These are phyloP conservation scores for Salmo trutta DNA, from an alignment of 2,797 vertebrate genomes.

Conservation along the genomic window DNA sequence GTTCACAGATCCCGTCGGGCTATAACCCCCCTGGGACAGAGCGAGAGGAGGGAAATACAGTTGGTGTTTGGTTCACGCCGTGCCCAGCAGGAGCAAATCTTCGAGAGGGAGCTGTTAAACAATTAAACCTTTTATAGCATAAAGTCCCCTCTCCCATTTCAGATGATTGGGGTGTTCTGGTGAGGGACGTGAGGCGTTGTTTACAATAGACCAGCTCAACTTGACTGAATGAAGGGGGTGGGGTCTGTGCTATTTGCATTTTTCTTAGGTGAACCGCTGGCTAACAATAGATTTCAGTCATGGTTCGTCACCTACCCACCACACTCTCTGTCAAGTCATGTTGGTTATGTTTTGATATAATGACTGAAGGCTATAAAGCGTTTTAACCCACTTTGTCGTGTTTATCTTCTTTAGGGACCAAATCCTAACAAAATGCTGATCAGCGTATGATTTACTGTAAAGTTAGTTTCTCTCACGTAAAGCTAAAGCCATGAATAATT, in stretches of 20 bases:
- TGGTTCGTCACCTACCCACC: neutral
- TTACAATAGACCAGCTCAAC: conserved; percentile 32
- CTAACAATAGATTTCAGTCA: neutral
- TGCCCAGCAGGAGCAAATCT: conserved; percentile 38
- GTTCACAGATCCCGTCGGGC: conserved; percentile 11
- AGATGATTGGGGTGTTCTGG: conserved; percentile 31
- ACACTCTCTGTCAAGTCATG: neutral
- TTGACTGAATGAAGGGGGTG: neutral
- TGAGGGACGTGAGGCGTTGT: conserved; percentile 33
- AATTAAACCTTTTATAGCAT: conserved; percentile 5
- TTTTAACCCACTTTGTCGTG: neutral
- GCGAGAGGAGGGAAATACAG: neutral
- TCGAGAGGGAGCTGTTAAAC: conserved; percentile 31
- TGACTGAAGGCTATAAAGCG: neutral
- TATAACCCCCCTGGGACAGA: too few relatives aligned
- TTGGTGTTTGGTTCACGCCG: conserved; percentile 24
- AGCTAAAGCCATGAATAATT: too few relatives aligned
- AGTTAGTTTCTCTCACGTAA: too few relatives aligned
- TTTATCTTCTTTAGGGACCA: neutral
- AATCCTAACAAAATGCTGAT: too few relatives aligned
- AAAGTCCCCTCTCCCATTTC: conserved; percentile 17
- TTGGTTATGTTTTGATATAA: neutral
- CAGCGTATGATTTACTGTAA: too few relatives aligned
- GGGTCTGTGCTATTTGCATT: conserved; percentile 12
- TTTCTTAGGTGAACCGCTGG: neutral